phyloP scores from a whole-genome alignment of 2,888 invertebrate genomes.

The Hyppa rectilinea region DNA sequence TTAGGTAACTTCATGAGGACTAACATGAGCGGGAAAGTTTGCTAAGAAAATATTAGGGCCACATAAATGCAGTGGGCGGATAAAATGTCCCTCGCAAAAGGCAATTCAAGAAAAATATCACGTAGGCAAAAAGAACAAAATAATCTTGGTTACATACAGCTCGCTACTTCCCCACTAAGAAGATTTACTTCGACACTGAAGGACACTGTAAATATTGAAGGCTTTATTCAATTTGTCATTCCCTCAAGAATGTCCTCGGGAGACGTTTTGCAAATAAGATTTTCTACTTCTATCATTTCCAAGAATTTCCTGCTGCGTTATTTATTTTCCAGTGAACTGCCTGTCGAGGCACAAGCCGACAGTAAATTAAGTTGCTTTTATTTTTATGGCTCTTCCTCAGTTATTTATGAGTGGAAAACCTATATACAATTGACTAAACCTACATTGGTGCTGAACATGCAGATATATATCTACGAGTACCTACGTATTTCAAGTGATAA shows the following conservation, averaged over 20 bases:
- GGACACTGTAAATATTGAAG: slow-evolving; percentile 45
- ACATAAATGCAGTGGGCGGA: background rate
- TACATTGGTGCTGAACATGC: background rate
- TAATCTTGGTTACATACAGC: slow-evolving; percentile 34
- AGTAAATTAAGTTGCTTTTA: background rate
- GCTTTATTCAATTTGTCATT: slow-evolving; percentile 48
- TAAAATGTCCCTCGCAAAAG: background rate
- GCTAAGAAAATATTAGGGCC: background rate
- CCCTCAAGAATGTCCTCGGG: slow-evolving; percentile 36
- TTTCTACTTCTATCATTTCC: slow-evolving; percentile 44
- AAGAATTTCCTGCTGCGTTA: slow-evolving; percentile 33
- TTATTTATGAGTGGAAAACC: background rate
- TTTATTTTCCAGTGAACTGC: slow-evolving; percentile 19
- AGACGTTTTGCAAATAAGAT: slow-evolving; percentile 63
- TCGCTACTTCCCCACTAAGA: slow-evolving; percentile 25
- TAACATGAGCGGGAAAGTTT: background rate
- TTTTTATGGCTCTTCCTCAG: background rate
- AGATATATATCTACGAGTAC: background rate
- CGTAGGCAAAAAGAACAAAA: slow-evolving; percentile 32
- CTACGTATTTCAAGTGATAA: slow-evolving; percentile 17
- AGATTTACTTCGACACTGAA: slow-evolving; percentile 41
- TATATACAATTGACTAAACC: background rate
- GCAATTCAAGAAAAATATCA: slow-evolving; percentile 27
- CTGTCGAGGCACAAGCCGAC: background rate
- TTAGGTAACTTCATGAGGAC: background rate